Evolutionary conservation across 2,888 invertebrate species (phyloP).

Genomic region (Teleogryllus oceanicus): DNA sequence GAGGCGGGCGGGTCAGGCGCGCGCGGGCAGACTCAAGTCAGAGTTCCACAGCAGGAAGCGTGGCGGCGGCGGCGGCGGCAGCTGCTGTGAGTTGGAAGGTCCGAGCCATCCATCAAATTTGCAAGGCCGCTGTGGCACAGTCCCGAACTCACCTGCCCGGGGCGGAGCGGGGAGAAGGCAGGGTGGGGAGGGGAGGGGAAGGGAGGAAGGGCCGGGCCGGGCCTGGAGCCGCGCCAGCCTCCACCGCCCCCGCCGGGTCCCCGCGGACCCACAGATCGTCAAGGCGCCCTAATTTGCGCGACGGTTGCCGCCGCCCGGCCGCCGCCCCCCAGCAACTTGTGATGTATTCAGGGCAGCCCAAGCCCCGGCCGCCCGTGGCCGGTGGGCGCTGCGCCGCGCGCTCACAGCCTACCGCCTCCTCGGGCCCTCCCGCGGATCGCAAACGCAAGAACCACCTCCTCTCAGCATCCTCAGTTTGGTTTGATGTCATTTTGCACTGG

Average conservation of each 20-base stretch:
- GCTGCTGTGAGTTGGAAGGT: too few species aligned
- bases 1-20: too few species aligned
- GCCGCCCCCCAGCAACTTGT: neutral
- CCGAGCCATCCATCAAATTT: neutral
- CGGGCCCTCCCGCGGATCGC: too few species aligned
- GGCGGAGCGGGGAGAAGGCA: neutral
- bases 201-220: neutral
- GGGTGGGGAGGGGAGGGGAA: neutral
- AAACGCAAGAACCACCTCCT: too few species aligned
- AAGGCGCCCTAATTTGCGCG: conserved; percentile 18
- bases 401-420: neutral
- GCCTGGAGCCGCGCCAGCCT: too few species aligned
- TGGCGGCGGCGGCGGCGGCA: too few species aligned
- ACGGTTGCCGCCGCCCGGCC: neutral
- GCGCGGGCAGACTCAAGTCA: too few species aligned
- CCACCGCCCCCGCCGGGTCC: neutral
- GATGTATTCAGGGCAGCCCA: neutral
- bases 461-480: too few species aligned
- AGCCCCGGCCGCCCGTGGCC: neutral
- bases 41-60: too few species aligned
- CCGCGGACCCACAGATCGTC: conserved; percentile 1
- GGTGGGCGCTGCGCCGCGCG: neutral
- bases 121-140: neutral
- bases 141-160: neutral
- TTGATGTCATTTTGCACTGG: accelerated